Evolutionary conservation across 2,113 vertebrate genomes (phyloP).

Genomic region (Lepus europaeus): DNA sequence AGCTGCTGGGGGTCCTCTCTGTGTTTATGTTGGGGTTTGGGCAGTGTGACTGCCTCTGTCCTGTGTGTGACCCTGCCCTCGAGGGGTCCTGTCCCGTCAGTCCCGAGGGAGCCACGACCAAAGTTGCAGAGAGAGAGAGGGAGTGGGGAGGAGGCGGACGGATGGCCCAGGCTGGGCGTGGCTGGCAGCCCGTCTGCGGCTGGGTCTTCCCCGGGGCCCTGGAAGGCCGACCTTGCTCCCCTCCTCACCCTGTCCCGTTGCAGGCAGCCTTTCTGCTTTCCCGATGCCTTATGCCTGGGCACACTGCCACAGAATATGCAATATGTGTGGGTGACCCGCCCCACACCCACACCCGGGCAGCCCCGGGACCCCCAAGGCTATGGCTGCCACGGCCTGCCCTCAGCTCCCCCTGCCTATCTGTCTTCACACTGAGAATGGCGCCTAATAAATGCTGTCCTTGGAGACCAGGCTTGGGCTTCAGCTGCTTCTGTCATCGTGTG

Average conservation of each 20-base stretch:
- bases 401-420: conserved; percentile 75
- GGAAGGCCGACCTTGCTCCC: conserved; percentile 56
- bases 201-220: conserved; percentile 46
- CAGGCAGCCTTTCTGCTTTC: conserved; percentile 84
- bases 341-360: conserved; percentile 77
- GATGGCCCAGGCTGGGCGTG: background rate
- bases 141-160: conserved; percentile 36
- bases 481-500: conserved; percentile 57
- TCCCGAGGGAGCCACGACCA: conserved; percentile 82
- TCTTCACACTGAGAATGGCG: conserved; percentile 84
- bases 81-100: conserved; percentile 79
- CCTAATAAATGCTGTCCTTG: conserved; percentile 85
- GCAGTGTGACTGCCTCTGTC: conserved; percentile 66
- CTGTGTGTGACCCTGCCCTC: conserved; percentile 81
- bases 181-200: background rate
- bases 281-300: conserved; percentile 85
- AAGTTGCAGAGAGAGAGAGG: conserved; percentile 77
- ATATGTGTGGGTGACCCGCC: conserved; percentile 79
- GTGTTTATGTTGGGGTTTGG: conserved; percentile 40
- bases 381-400: conserved; percentile 66
- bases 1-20: conserved; percentile 33
- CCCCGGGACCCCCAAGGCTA: conserved; percentile 73
- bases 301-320: conserved; percentile 86
- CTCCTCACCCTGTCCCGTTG: conserved; percentile 51
- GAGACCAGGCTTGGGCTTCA: conserved; percentile 77